Conservation (phyloP, 2,797 vertebrate species). For the Hyperoplus lanceolatus region DNA sequence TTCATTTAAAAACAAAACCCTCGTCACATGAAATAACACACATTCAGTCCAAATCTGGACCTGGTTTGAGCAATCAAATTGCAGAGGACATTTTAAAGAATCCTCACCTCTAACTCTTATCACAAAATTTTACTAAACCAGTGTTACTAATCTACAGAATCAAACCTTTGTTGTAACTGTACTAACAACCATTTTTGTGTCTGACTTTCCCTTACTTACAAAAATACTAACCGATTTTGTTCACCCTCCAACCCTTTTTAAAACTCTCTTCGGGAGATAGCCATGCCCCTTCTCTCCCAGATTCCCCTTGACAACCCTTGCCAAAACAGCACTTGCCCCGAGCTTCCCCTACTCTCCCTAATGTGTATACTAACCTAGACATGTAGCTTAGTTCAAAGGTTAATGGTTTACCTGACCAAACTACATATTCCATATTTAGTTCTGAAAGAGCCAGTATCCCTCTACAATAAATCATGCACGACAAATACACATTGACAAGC, state of each 20-base stretch:
- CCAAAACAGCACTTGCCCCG: constrained; percentile 29
- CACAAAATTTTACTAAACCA: constrained; percentile 84
- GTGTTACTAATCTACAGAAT: constrained; percentile 87
- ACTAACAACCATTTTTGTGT: constrained; percentile 94
- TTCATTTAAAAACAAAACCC: constrained; percentile 81
- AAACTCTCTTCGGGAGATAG: constrained; percentile 57
- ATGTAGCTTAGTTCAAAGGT: constrained; percentile 17
- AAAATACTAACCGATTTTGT: constrained; percentile 88
- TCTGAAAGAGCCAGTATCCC: constrained; percentile 13
- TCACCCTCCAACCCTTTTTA: constrained; percentile 80
- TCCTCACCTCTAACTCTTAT: constrained; percentile 64
- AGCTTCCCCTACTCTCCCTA: constrained; percentile 10
- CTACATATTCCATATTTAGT: constrained; percentile 7
- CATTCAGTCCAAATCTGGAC: constrained; percentile 79
- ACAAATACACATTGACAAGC: constrained; percentile 56
- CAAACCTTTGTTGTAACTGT: constrained; percentile 89
- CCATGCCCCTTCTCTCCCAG: constrained; percentile 21
- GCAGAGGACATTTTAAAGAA: constrained; percentile 83
- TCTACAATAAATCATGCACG: neutral
- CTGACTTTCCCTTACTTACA: constrained; percentile 90
- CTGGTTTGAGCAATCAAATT: constrained; percentile 84
- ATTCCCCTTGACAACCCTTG: constrained; percentile 31
- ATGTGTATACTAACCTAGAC: constrained; percentile 53
- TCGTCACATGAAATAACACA: constrained; percentile 77
- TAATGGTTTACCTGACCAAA: neutral